These are phyloP conservation scores for Aromia moschata DNA, from an alignment of 2,888 invertebrate species.

Conservation along the genomic window DNA sequence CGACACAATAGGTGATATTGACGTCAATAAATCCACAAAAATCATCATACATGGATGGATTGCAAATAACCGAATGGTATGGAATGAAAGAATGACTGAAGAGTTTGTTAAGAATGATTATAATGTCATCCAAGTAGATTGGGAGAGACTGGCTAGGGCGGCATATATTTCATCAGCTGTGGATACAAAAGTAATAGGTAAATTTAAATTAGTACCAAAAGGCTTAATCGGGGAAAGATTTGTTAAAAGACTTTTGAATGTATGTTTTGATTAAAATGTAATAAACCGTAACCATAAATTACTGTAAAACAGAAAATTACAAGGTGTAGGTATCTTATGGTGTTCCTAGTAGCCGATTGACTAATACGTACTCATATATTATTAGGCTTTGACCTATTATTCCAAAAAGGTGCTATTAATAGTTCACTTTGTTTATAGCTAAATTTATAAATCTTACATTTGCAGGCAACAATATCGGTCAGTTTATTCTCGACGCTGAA, in stretches of 20 bases:
- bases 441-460: too few species aligned
- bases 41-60: conserved; percentile 65
- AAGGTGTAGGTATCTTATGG: too few species aligned
- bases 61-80: conserved; percentile 56
- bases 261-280: too few species aligned
- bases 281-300: too few species aligned
- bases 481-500: conserved; percentile 45
- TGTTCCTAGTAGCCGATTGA: too few species aligned
- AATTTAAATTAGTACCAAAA: too few species aligned
- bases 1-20: conserved; percentile 9
- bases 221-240: too few species aligned
- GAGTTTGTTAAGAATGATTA: conserved; percentile 61
- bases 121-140: conserved; percentile 66
- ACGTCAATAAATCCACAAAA: conserved; percentile 51
- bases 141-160: conserved; percentile 57
- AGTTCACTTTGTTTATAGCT: background rate
- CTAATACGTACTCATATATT: too few species aligned
- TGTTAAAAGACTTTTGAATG: too few species aligned
- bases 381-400: too few species aligned
- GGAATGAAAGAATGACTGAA: conserved; percentile 54
- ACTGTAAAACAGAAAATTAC: too few species aligned
- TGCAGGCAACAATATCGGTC: conserved; percentile 46
- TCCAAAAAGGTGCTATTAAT: too few species aligned
- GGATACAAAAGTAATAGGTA: conserved; percentile 49
- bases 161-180: conserved; percentile 53